Conservation (phyloP, 2,113 vertebrate species). For the Corvus cornix region DNA sequence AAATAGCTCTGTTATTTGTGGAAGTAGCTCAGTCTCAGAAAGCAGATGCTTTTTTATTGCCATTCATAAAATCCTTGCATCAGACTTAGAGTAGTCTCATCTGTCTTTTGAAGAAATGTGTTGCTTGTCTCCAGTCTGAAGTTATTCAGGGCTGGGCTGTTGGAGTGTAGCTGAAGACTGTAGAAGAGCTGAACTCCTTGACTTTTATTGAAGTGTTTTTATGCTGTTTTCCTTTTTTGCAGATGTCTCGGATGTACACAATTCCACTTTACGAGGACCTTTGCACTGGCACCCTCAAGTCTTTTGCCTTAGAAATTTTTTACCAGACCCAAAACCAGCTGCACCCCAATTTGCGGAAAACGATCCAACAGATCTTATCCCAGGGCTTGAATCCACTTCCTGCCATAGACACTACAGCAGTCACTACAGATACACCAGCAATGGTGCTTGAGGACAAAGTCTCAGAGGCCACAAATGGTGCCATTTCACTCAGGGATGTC, state of each 20-base stretch:
- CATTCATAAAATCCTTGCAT: neutral
- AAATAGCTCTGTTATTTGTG: neutral
- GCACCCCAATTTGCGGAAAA: conserved; percentile 91
- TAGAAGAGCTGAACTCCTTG: neutral
- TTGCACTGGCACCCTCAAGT: conserved; percentile 89
- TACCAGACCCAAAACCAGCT: conserved; percentile 91
- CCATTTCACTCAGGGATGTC: conserved; percentile 88
- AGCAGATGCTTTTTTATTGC: neutral
- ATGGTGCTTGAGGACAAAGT: conserved; percentile 75
- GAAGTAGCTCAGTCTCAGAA: neutral
- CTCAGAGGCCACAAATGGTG: conserved; percentile 72
- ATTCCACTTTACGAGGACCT: conserved; percentile 96
- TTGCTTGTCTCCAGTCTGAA: neutral
- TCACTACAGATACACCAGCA: conserved; percentile 50
- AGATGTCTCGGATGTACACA: conserved; percentile 98
- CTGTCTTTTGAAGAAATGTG: neutral
- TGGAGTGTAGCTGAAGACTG: neutral
- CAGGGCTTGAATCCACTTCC: conserved; percentile 77
- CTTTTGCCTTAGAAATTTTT: conserved; percentile 92
- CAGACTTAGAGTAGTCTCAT: neutral
- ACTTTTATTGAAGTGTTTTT: neutral
- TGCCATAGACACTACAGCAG: conserved; percentile 53
- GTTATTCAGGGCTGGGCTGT: neutral
- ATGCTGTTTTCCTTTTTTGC: neutral
- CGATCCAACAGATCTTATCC: conserved; percentile 92